These are phyloP conservation scores for Egretta garzetta DNA, from an alignment of 2,113 vertebrate species.

Conservation along the genomic window DNA sequence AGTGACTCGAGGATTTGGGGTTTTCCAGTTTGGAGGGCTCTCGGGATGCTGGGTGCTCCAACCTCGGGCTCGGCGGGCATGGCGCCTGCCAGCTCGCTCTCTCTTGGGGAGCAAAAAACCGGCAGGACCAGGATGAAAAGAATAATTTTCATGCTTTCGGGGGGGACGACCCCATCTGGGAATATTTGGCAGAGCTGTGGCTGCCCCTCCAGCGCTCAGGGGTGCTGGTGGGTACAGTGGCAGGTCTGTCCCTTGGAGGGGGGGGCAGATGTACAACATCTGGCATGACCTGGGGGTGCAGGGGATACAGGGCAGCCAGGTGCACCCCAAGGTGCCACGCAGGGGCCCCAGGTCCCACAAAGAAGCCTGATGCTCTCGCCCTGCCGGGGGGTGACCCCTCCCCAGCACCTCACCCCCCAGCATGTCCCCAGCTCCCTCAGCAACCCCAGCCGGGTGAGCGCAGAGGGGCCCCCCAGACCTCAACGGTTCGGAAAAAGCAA, in stretches of 20 bases:
- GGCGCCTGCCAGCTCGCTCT: neutral
- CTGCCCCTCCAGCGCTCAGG: neutral
- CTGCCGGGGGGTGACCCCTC: fast-evolving
- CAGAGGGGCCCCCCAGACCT: neutral
- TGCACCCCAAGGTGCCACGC: neutral
- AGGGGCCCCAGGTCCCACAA: neutral
- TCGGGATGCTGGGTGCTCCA: neutral
- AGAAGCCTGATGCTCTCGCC: neutral
- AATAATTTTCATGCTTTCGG: neutral
- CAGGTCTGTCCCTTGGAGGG: neutral
- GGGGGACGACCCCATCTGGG: fast-evolving
- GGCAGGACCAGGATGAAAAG: neutral
- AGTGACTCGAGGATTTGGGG: neutral
- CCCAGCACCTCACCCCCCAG: too few relatives aligned
- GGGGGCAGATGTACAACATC: neutral
- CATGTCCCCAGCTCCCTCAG: neutral
- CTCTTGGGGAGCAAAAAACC: neutral
- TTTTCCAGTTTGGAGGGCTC: neutral
- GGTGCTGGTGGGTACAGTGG: fast-evolving
- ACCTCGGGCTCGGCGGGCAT: fast-evolving
- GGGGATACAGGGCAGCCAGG: neutral
- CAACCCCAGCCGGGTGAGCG: neutral
- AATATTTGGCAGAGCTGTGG: neutral
- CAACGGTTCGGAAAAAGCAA: neutral
- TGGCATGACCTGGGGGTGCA: too few relatives aligned